Base-by-base conservation (phyloP, 2,888 invertebrate genomes). In the Gymnocheta viridis region DNA sequence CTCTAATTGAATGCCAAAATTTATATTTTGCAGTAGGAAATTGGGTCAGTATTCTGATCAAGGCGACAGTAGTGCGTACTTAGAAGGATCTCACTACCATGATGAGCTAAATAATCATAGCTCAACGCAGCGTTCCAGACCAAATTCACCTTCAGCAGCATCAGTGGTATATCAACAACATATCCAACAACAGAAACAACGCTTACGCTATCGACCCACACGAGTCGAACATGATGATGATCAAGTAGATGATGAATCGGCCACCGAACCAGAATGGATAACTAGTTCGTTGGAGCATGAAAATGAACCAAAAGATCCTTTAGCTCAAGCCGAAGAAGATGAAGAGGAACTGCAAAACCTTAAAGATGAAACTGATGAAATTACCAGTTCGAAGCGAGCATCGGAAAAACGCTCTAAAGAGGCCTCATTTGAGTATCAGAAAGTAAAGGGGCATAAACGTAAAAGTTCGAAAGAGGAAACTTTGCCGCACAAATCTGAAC, bases 11-110 rank as follows among this genome's bases (percentile, higher is more conserved):
- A n/a, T n/a, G n/a, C n/a, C 0, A 62, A 51, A 49, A 9, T n/a
- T 24, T 44, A 19, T 5, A 14, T 44, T 2, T 74, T 70, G 4
- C 51, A 89, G 89, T 3, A 88, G 90, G 41, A 90, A 90, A 70
- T 69, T 90, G 82, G 87, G 87, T n/a, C 89, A 90, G 35, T 90
- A 88, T 86, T 88, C 89, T 4, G 88, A 86, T 35, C 81, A 72
- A 9, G 78, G 58, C 22, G 88, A 87, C 38, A 89, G 87, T 51
- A 88, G 88, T 5, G 85, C 88, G 1, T 90, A 88, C 29, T 83
- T 90, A 82, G 89, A 90, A 38, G 82, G 82, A 77, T 86, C 89
- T 32, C 87, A 87, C 29, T 89, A 87, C 32, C 85, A 51, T 4
- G 91, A 89, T 38, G 85, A 89, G 60, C 85, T 76, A 29, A 84